Evolutionary conservation across 2,797 vertebrate genomes (phyloP).

Genomic region (Ctenochaetus hawaiiensis): DNA sequence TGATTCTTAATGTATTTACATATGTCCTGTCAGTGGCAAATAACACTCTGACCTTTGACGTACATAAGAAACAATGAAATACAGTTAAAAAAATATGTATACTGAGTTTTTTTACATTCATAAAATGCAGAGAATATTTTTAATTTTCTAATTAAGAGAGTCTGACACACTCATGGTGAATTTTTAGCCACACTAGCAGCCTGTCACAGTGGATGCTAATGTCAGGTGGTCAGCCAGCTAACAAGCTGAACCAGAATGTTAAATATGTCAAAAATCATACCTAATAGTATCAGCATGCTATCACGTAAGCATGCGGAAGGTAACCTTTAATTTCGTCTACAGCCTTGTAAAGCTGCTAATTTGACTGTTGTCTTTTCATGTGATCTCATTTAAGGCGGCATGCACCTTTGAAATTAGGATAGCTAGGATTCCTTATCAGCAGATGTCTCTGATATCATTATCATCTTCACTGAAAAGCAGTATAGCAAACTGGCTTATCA

Average conservation of each 20-base stretch:
- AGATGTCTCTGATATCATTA: background rate
- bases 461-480: background rate
- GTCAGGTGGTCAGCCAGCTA: background rate
- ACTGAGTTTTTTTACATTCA: too few species aligned
- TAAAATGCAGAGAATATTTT: too few species aligned
- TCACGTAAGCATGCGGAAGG: background rate
- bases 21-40: background rate
- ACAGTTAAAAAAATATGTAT: too few species aligned
- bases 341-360: background rate
- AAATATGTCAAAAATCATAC: background rate
- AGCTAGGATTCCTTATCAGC: background rate
- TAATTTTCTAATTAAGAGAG: too few species aligned
- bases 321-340: background rate
- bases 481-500: background rate
- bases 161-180: too few species aligned
- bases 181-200: too few species aligned
- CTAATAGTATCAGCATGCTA: background rate
- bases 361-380: background rate
- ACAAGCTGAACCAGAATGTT: background rate
- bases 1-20: slow-evolving; percentile 24
- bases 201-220: too few species aligned
- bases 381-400: background rate
- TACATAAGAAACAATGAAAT: too few species aligned
- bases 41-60: too few species aligned
- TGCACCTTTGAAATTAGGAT: background rate